These are phyloP conservation scores for Shinisaurus crocodilurus DNA, from an alignment of 2,113 vertebrate species.

Conservation along the genomic window DNA sequence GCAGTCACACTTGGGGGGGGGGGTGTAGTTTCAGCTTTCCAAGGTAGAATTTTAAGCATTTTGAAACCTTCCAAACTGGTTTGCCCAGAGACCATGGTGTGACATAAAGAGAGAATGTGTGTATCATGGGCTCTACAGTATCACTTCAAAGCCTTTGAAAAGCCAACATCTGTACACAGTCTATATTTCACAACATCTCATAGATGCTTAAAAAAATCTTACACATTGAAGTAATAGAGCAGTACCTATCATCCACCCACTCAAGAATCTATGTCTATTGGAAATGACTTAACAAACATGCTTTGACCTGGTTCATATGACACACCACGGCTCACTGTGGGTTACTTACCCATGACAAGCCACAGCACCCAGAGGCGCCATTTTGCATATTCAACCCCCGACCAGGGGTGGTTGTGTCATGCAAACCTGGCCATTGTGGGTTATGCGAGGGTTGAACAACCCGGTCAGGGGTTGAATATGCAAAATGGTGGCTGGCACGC, in stretches of 20 bases:
- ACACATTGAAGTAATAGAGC: neutral
- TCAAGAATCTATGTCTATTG: neutral
- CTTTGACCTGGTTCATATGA: too few relatives aligned
- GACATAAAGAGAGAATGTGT: neutral
- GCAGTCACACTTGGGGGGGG: neutral
- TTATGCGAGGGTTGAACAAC: too few relatives aligned
- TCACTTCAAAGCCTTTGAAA: neutral
- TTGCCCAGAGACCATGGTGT: neutral
- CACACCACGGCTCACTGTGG: too few relatives aligned
- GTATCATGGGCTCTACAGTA: neutral
- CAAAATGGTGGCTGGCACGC: too few relatives aligned
- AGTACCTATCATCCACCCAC: neutral
- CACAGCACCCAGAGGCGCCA: too few relatives aligned
- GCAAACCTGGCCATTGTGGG: too few relatives aligned
- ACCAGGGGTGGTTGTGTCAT: too few relatives aligned
- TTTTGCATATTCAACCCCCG: too few relatives aligned
- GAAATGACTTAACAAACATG: neutral
- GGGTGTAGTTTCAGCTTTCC: neutral
- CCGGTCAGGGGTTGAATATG: too few relatives aligned
- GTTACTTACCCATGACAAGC: too few relatives aligned
- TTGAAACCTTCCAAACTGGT: neutral
- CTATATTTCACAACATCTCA: neutral
- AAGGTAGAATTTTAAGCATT: neutral
- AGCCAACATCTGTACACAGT: neutral
- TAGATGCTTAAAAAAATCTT: neutral